Base-by-base conservation (phyloP, 2,113 vertebrate species). In the Pangasianodon gigas region DNA sequence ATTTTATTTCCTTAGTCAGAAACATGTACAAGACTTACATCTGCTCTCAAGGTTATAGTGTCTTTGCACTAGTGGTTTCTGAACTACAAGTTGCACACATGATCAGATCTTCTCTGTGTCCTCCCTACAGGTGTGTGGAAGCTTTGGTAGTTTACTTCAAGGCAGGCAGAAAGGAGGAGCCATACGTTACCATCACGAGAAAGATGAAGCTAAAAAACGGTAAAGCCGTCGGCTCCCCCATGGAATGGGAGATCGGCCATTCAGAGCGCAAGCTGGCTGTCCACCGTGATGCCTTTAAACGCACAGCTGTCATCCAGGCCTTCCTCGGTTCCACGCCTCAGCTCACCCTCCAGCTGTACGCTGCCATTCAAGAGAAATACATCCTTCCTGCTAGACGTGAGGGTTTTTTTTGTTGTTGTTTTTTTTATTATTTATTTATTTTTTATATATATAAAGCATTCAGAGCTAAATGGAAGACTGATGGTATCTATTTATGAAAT, bases 261-360 rank as follows among this genome's bases (percentile, higher is more conserved):
- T 96, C 97, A 0, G 96, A 97, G 91, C 96, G 98, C 86, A 97
- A 92, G 46, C 94, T 99, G 94, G 95, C 96, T 83, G 95, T 94
- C 0, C 98, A 99, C 94, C 97, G 97, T 89, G 96, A 98, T 2
- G 98, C 98, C 94, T 99, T 99, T 95, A 98, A 98, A 88, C 98
- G 98, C 92, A 96, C 97, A 54, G 96, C 98, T 0, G 96, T 99
- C 91, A 98, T 99, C 92, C 98, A 99, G 95, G 98, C 98, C 19
- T 99, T 99, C 94, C 94, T 99, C 93, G 98, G 98, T 91, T 99
- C 98, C 91, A 97, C 97, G 0, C 98, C 98, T 0, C 98, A 99
- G 92, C 96, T 99, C 87, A 98, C 98, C 0, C 96, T 99, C 32
- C 98, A 99, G 96, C 96, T 99, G 46, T 99, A 99, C 75, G 97